Base-by-base conservation (phyloP, 37 sponge, comb jelly and placozoan species). In the Tethya wilhelma region DNA sequence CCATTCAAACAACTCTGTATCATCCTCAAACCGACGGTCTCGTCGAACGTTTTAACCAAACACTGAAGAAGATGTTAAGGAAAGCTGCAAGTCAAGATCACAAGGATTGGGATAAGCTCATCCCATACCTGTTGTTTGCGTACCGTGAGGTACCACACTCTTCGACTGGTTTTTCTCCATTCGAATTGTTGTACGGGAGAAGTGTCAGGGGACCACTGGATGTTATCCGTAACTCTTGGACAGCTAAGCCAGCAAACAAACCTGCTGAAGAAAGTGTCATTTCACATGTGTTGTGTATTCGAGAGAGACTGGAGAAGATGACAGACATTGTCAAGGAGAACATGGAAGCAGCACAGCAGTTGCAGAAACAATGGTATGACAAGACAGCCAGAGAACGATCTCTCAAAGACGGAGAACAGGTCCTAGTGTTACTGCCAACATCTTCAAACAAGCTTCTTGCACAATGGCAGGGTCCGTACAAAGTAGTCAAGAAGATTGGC, bases 161-260 rank as follows among this genome's bases (percentile, higher is more conserved):
- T n/a, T n/a, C n/a, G n/a, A n/a, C n/a, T n/a, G 89, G 89, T 0
- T 81, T 88, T 41, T 57, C 71, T 7, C 89, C 89, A 40, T 89
- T 89, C 43, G 90, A 89, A 64, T 44, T 89, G 41, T 38, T 89
- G 46, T 89, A 73, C 76, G 82, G 83, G 0, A 34, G 78, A 8
- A 40, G 26, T 22, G 82, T 81, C 20, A 59, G 83, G 2, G 90
- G 90, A 44, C 84, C 80, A 19, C 72, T 89, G 20, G 84, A 89
- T 32, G 38, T 89, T 4, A 26, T 83, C 20, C 42, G 64, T 32
- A 84, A 89, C 34, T 44, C 78, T 17, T 88, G 83, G 89, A 42
- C 67, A 29, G n/a, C n/a, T n/a, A n/a, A n/a, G n/a, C n/a, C n/a
- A n/a, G n/a, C n/a, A n/a, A n/a, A n/a, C n/a, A n/a, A n/a, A n/a